Conservation (phyloP, 1,140 invertebrate genomes). For the Dolichoris vasculosae region DNA sequence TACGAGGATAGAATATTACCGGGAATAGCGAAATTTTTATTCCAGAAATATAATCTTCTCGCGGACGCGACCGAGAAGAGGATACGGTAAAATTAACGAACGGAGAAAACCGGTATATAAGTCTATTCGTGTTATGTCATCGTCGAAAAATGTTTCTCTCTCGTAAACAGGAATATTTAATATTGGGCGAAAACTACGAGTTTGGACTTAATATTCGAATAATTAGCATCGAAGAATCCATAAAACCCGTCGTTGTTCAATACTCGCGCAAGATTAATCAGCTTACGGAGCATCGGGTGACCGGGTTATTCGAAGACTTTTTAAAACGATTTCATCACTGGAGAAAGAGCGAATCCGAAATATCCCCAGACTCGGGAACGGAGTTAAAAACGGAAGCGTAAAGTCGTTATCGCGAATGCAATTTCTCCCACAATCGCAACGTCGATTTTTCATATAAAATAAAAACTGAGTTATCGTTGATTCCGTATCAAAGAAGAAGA, state of each 20-base stretch:
- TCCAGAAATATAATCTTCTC: too few relatives aligned
- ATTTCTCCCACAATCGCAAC: neutral
- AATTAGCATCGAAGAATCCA: neutral
- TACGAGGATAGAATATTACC: too few relatives aligned
- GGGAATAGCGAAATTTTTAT: too few relatives aligned
- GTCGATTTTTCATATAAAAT: neutral
- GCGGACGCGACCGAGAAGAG: too few relatives aligned
- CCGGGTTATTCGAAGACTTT: neutral
- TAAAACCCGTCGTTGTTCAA: neutral
- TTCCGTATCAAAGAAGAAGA: neutral
- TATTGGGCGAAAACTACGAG: neutral
- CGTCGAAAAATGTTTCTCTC: neutral
- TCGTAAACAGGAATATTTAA: neutral
- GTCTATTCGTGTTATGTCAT: neutral
- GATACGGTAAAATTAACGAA: too few relatives aligned
- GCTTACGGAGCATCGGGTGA: neutral
- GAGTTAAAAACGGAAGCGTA: neutral
- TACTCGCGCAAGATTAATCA: neutral
- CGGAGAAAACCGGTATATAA: neutral
- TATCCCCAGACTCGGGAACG: too few relatives aligned
- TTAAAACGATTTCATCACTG: neutral
- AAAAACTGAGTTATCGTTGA: neutral
- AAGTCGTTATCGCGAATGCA: neutral
- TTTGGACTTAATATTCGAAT: neutral
- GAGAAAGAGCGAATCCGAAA: neutral